Evolutionary conservation across 1,140 invertebrate species (phyloP), one percentile per base, ranked within the genome.

Genomic region (Stegodyphus dumicola): DNA sequence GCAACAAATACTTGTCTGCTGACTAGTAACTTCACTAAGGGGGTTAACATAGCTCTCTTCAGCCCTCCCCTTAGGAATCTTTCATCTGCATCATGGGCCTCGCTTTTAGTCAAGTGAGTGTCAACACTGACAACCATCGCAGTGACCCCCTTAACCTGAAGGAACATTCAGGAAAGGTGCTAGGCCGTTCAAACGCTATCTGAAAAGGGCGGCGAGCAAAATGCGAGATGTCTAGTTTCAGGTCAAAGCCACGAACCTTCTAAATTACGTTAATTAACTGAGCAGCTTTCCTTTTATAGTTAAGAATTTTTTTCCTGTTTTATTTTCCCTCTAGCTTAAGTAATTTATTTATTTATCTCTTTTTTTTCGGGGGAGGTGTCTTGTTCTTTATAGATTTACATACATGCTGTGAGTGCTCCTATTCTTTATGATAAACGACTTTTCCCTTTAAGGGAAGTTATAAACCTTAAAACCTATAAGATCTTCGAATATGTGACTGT

Each of bases 81-180:
- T 69, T 74, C 69, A 56, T 9, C 49, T 33, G 54, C 33, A 51
- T 83, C 48, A 52, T 74, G 71, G 56, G 54, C 33, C 49, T 53
- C 49, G 71, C 80, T 83, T 83, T 83, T 67, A 75, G 80, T 67
- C 80, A 67, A 75, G 79, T 83, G 74, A 83, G 79, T 83, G 79
- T 83, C 70, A 83, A 75, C 71, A 83, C 71, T 83, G 71, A 83
- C 79, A 83, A 71, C 49, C 71, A 74, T 83, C 33, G 5, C 51
- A n/a, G 65, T 80, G 80, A 83, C 80, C 80, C 67, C 80, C 71
- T 64, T 53, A 74, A 83, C 80, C 71, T 83, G 60, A n/a, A 64
- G 33, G 64, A 33, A 10, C 67, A 48, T 64, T 33, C 49, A 69
- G 52, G 67, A 52, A 71, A 80, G 51, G 67, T 52, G 65, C 49